Base-by-base conservation (phyloP, 2,113 vertebrate species). In the Notechis scutatus region DNA sequence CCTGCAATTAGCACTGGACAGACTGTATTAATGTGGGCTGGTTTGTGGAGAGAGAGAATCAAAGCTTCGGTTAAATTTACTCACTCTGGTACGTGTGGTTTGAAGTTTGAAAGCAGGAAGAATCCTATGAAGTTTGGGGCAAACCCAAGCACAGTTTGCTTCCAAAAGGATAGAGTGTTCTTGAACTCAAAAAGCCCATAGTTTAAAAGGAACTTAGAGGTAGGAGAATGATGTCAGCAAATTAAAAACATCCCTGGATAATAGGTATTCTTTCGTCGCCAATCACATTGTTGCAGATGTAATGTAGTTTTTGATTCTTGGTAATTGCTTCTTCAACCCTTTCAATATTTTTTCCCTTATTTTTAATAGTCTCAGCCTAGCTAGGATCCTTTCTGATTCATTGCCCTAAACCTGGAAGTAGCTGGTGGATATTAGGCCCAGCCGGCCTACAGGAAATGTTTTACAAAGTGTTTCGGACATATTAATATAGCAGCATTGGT, bases 401-500 rank as follows among this genome's bases (percentile, higher is more conserved):
- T n/a, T n/a, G 93, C 21, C 29, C 61, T 29, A 11, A 6, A 12
- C n/a, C 45, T 11, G 26, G 26, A 89, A 74, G 39, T 42, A 34
- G 50, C 9, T 1, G n/a, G 90, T 87, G 18, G 45, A 34, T 45
- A 86, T 18, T 47, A 52, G 55, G 45, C 87, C 1, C 4, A 15
- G 55, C 0, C 0, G 14, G 74, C 64, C 56, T 0, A 0, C 92
- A 74, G 10, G 81, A 93, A 91, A 5, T 55, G 1, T 5, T 3
- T 89, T 92, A 85, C 26, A 24, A 9, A 42, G 55, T 12, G 11
- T 89, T 42, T 89, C 92, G 8, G 52, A 91, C 4, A 90, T n/a
- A 24, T 93, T 74, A 88, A 94, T 96, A 95, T 96, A 94, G 95
- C 94, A 95, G 90, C 91, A 94, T 93, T 92, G 85, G 91, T 87